Percentiles rank a stretch among this genome's conserved stretches.
Evolutionary conservation across 1,140 invertebrate species (phyloP).

Genomic region (Palaemon carinicauda): DNA sequence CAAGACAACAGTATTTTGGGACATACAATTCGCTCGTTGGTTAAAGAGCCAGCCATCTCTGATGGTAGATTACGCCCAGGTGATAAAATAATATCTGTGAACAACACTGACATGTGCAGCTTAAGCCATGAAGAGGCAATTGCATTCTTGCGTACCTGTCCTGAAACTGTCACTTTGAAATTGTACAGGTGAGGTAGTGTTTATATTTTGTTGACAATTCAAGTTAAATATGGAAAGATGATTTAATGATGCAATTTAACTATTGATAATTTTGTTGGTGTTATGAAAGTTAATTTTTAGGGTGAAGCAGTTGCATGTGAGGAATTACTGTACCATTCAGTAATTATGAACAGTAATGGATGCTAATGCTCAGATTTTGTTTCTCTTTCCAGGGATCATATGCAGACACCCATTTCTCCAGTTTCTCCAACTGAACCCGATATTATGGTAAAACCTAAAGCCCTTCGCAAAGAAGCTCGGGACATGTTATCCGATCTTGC

Average conservation of each 20-base stretch:
- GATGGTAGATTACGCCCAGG: slow-evolving; percentile 84
- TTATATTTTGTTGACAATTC: not conserved
- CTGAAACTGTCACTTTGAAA: slow-evolving; percentile 76
- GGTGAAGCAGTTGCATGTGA: too few species aligned
- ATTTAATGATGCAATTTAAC: too few species aligned
- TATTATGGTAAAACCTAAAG: slow-evolving; percentile 65
- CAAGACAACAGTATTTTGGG: slow-evolving; percentile 73
- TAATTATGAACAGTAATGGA: not conserved
- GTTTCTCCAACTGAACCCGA: slow-evolving; percentile 75
- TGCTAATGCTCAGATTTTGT: not conserved
- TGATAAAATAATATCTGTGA: slow-evolving; percentile 86
- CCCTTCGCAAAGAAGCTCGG: slow-evolving; percentile 79
- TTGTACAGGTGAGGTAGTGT: slow-evolving; percentile 67
- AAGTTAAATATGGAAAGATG: too few species aligned
- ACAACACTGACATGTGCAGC: slow-evolving; percentile 79
- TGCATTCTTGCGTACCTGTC: slow-evolving; percentile 67
- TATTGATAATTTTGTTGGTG: too few species aligned
- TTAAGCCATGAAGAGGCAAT: slow-evolving; percentile 87
- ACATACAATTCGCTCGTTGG: slow-evolving; percentile 80
- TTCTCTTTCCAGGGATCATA: slow-evolving; percentile 70
- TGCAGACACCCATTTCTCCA: slow-evolving; percentile 81
- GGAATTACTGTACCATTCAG: too few species aligned
- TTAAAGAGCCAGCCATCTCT: slow-evolving; percentile 83
- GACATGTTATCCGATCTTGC: slow-evolving; percentile 84
- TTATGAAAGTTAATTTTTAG: too few species aligned